Evolutionary conservation across 1,140 invertebrate species (phyloP), one percentile per base, ranked within the genome.

Genomic region (Drosophila nigromelanica): DNA sequence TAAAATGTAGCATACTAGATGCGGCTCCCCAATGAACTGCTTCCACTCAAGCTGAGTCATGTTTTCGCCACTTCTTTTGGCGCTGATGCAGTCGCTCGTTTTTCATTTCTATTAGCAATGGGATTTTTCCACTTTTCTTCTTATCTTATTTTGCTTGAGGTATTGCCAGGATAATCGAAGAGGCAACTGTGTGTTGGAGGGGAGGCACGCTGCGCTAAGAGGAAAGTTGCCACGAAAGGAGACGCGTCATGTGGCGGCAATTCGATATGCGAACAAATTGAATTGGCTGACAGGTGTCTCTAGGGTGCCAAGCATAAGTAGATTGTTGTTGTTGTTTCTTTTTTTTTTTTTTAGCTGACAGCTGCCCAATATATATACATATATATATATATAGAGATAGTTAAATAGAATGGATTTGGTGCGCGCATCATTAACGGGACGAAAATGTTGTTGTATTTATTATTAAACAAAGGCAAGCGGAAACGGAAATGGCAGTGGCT

Each of bases 241-340:
- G 11, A 15, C 51, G 40, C 40, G 24, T 47, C 33, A 50, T 55
- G 51, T 64, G 50, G 62, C 37, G 14, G 68, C 61, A 66, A 48
- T 42, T 62, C 42, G 51, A 74, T 74, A 77, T 77, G 45, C 24
- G 51, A 54, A 33, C 69, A 76, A 69, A 76, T 78, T 73, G 68
- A 76, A 76, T 76, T 64, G 63, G 60, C 69, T 80, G 80, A 85
- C 76, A 85, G 77, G 73, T 77, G 71, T 76, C 73, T 73, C 73
- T 63, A 45, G 73, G 58, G 76, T 18, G 67, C 37, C 51, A 42
- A 55, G 55, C 12, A 76, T 56, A 50, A 51, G 40, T 71, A 59
- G 51, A 45, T 55, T 47, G 60, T 40, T 48, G 47, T 39, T 64
- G 2, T 24, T 24, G 21, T 24, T 18, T 18, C 2, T 18, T 54